Conservation (phyloP, 1,140 invertebrate genomes). For the Spodoptera litura region DNA sequence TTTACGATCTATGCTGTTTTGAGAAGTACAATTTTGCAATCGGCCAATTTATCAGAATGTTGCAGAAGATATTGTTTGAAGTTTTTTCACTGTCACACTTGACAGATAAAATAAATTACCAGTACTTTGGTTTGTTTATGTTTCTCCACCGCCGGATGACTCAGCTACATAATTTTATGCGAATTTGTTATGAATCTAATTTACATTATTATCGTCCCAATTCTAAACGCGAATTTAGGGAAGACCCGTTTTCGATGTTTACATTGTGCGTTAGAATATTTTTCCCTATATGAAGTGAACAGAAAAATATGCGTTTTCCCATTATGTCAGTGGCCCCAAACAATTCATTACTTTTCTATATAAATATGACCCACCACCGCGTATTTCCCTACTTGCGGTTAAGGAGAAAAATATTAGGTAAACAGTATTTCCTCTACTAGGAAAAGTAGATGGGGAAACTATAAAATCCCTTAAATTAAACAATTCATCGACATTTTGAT, state of each 20-base stretch:
- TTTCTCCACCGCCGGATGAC: background rate
- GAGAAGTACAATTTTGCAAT: slow-evolving; percentile 21
- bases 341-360: slow-evolving; percentile 12
- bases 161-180: background rate
- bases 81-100: background rate
- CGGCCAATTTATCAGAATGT: slow-evolving; percentile 1
- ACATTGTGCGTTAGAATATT: slow-evolving; percentile 4
- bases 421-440: background rate
- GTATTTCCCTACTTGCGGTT: background rate
- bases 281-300: slow-evolving; percentile 7
- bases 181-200: slow-evolving; percentile 14
- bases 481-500: no score
- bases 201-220: background rate
- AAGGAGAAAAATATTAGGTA: background rate
- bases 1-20: slow-evolving; percentile 25
- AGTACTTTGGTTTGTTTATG: background rate
- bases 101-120: background rate
- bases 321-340: background rate
- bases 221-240: slow-evolving; percentile 19
- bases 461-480: no score
- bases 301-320: slow-evolving; percentile 18
- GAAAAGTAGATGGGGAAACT: background rate
- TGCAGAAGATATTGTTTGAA: slow-evolving; percentile 1
- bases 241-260: slow-evolving; percentile 13
- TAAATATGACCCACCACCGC: background rate